These are phyloP conservation scores for Adrianichthys oophorus DNA, from an alignment of 2,797 vertebrate genomes.

Conservation along the genomic window DNA sequence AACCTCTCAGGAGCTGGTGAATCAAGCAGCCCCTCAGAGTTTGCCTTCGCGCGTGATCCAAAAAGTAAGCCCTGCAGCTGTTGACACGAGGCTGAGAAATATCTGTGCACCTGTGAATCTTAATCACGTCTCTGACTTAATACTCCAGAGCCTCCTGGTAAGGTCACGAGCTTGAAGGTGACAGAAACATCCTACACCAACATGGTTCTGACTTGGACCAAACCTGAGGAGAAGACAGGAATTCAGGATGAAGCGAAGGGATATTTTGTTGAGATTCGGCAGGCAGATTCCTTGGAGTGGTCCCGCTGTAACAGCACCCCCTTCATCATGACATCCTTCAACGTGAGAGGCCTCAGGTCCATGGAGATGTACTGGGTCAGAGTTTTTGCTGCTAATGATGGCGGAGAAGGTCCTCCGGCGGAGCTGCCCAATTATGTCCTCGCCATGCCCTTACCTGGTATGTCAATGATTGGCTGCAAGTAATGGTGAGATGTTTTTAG, in stretches of 20 bases:
- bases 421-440: slow-evolving; percentile 70
- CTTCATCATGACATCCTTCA: slow-evolving; percentile 69
- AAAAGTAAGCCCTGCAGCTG: slow-evolving; percentile 74
- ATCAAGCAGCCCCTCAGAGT: slow-evolving; percentile 79
- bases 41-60: slow-evolving; percentile 79
- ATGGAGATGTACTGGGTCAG: slow-evolving; percentile 79
- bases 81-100: neutral
- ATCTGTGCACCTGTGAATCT: neutral
- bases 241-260: slow-evolving; percentile 77
- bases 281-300: slow-evolving; percentile 77
- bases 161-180: slow-evolving; percentile 80
- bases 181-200: slow-evolving; percentile 76
- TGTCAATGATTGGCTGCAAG: slow-evolving; percentile 33
- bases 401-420: slow-evolving; percentile 70
- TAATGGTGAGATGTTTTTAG: neutral
- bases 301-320: slow-evolving; percentile 73
- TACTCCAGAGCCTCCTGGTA: slow-evolving; percentile 78
- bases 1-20: slow-evolving; percentile 82
- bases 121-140: neutral
- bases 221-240: slow-evolving; percentile 69
- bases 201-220: slow-evolving; percentile 82
- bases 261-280: slow-evolving; percentile 82
- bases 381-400: slow-evolving; percentile 77
- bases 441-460: slow-evolving; percentile 73
- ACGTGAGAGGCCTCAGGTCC: slow-evolving; percentile 77